Conservation (phyloP, 1,140 invertebrate species). For the Panonychus citri region DNA sequence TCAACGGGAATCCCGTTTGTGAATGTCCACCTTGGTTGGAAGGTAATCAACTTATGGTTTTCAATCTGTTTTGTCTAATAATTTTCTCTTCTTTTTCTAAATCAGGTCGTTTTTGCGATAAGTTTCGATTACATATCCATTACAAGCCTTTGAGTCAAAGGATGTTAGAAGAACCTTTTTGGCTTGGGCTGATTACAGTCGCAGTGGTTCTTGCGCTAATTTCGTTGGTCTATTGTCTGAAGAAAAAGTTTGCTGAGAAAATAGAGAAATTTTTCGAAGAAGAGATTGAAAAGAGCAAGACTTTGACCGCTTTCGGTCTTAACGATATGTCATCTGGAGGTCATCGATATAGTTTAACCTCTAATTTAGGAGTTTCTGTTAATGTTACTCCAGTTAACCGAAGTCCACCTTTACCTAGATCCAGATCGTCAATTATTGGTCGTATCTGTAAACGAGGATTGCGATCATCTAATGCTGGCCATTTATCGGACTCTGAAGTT, state of each 20-base stretch:
- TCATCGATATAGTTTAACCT: conserved; percentile 3
- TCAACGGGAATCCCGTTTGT: conserved; percentile 36
- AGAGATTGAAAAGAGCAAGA: conserved; percentile 25
- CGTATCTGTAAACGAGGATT: neutral
- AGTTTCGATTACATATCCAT: conserved; percentile 35
- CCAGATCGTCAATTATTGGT: conserved; percentile 1
- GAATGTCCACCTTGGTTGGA: conserved; percentile 45
- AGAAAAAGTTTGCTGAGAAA: conserved; percentile 31
- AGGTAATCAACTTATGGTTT: conserved; percentile 28
- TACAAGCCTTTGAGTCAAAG: conserved; percentile 41
- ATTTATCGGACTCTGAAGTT: conserved; percentile 4
- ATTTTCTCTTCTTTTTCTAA: neutral
- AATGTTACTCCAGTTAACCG: neutral
- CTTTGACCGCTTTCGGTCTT: neutral
- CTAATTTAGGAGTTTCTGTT: neutral
- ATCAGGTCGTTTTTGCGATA: conserved; percentile 31
- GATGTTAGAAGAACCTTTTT: conserved; percentile 58
- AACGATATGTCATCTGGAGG: neutral
- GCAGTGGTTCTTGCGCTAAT: conserved; percentile 44
- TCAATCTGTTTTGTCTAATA: neutral
- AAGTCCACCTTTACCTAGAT: neutral
- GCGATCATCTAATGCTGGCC: neutral
- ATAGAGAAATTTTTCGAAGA: conserved; percentile 3
- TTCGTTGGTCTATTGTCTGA: conserved; percentile 58
- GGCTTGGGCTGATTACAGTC: conserved; percentile 52